A percentile compares a stretch with the other conserved stretches of the same genome.
phyloP scores from a whole-genome alignment of 2,113 vertebrate genomes.

The Porphyrio hochstetteri region DNA sequence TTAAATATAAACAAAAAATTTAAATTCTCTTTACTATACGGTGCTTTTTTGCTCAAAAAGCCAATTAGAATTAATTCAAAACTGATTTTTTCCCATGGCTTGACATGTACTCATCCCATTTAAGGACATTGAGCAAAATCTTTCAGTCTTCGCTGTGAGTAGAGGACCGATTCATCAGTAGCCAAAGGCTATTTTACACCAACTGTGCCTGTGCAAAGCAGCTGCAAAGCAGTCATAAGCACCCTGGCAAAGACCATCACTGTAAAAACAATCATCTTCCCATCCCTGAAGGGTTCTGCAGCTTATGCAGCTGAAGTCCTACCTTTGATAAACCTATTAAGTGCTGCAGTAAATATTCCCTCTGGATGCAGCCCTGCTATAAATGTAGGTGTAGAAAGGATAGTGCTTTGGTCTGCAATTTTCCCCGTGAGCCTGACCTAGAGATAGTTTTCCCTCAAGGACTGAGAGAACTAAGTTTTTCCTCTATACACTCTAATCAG shows the following conservation, averaged over 20 bases:
- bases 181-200: conserved; percentile 62
- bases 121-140: background rate
- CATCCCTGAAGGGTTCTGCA: conserved; percentile 31
- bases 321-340: conserved; percentile 53
- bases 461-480: background rate
- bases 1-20: background rate
- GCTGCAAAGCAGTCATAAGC: conserved; percentile 40
- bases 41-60: background rate
- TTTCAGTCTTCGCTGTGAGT: background rate
- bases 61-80: background rate
- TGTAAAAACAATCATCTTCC: conserved; percentile 30
- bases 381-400: background rate
- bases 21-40: background rate
- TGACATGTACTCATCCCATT: background rate
- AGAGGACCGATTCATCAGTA: conserved; percentile 17
- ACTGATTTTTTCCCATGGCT: background rate
- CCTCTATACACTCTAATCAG: background rate
- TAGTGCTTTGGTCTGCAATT: conserved; percentile 20
- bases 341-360: conserved; percentile 18
- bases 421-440: background rate
- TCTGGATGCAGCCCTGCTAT: background rate
- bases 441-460: background rate
- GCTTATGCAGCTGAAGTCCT: conserved; percentile 21
- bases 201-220: conserved; percentile 30
- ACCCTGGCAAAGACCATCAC: conserved; percentile 37